Evolutionary conservation across 2,797 vertebrate species (phyloP).

Genomic region (Bucorvus abyssinicus): DNA sequence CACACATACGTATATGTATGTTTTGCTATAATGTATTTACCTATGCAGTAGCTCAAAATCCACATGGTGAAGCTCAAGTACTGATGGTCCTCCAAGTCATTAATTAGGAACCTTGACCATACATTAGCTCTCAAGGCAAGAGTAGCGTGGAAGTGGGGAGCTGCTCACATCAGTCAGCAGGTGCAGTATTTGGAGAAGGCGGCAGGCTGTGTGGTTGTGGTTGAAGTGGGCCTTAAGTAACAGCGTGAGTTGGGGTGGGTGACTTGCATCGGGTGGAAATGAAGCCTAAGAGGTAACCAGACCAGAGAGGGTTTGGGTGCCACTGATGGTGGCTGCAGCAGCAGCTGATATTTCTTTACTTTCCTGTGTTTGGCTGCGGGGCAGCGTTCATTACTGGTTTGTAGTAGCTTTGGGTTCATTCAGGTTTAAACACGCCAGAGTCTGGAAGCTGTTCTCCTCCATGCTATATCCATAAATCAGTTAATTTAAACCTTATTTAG

Average conservation of each 20-base stretch:
- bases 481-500: constrained; percentile 73
- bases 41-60: constrained; percentile 57
- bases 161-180: background rate
- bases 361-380: background rate
- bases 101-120: background rate
- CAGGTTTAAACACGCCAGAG: background rate
- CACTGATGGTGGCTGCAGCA: background rate
- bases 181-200: background rate
- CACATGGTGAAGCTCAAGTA: background rate
- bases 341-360: background rate
- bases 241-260: accelerated
- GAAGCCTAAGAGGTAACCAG: background rate
- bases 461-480: constrained; percentile 22
- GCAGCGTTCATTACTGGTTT: background rate
- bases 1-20: background rate
- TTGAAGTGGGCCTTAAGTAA: background rate
- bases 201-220: background rate
- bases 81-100: background rate
- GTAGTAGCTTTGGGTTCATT: background rate
- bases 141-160: accelerated
- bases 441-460: background rate
- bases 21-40: constrained; percentile 42
- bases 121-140: background rate
- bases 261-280: background rate
- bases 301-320: background rate